Conservation (phyloP, 2,113 vertebrate genomes). For the Diphyllodes magnificus region DNA sequence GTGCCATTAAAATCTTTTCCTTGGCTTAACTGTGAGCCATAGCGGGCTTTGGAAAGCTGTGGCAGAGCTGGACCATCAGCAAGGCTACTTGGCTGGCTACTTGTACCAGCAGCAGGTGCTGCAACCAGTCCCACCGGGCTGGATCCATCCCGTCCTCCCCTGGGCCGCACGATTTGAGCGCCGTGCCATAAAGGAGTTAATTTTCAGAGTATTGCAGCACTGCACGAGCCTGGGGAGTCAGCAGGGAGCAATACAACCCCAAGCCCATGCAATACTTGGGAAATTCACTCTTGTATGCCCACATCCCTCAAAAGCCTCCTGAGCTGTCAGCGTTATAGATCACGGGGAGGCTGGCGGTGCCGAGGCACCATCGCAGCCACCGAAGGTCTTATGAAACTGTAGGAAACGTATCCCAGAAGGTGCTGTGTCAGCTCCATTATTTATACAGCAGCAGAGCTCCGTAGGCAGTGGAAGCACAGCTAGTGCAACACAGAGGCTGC, state of each 20-base stretch:
- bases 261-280: conserved; percentile 18
- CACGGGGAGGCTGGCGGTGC: background rate
- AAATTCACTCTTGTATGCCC: background rate
- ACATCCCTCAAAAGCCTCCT: background rate
- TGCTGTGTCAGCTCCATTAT: conserved; percentile 28
- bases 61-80: background rate
- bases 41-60: background rate
- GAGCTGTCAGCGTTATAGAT: background rate
- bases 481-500: background rate
- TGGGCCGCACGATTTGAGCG: accelerated
- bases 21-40: background rate
- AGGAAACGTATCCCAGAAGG: conserved; percentile 24
- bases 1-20: background rate
- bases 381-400: background rate
- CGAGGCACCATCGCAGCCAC: background rate
- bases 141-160: background rate
- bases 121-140: background rate
- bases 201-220: background rate
- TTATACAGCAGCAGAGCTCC: background rate
- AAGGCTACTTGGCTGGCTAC: background rate
- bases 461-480: background rate
- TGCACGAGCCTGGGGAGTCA: background rate
- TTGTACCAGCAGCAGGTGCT: background rate
- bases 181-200: background rate
- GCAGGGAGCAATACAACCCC: conserved; percentile 25